A percentile compares a stretch with the other conserved stretches of the same genome.
These are phyloP conservation scores for Tenthredo livida DNA, from an alignment of 2,888 invertebrate genomes.

Conservation along the genomic window DNA sequence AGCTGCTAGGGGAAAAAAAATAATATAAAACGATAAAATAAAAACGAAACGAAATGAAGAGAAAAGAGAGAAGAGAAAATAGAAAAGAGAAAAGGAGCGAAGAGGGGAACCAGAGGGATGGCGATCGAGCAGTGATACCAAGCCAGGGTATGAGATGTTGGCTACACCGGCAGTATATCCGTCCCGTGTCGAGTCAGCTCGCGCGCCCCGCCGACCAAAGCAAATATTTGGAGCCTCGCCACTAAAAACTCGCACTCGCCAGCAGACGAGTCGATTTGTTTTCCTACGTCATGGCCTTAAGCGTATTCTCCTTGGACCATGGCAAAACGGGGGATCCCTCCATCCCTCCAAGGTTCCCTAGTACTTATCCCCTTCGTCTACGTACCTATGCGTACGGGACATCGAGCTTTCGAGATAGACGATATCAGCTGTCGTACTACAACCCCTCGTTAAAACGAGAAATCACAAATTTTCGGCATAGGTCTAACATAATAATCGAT, in stretches of 20 bases:
- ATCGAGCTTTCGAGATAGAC: not conserved
- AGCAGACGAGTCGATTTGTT: conserved; percentile 77
- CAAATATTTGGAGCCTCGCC: conserved; percentile 78
- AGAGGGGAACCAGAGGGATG: conserved; percentile 56
- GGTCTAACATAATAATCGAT: not conserved
- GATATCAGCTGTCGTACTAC: not conserved
- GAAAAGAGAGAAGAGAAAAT: conserved; percentile 23
- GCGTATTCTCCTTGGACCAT: conserved; percentile 56
- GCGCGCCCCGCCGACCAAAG: conserved; percentile 68
- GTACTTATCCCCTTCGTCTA: not conserved
- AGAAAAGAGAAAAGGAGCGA: conserved; percentile 41
- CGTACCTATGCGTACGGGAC: not conserved
- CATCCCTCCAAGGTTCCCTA: not conserved
- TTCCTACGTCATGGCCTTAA: conserved; percentile 71
- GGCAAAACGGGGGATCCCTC: not conserved
- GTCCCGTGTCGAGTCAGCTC: conserved; percentile 57
- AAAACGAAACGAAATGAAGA: conserved; percentile 15
- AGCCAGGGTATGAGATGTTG: conserved; percentile 49
- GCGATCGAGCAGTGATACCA: conserved; percentile 60
- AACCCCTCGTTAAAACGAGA: not conserved
- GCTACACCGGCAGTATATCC: conserved; percentile 56
- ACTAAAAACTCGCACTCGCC: conserved; percentile 77
- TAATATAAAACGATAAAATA: conserved; percentile 25
- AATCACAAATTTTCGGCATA: not conserved
- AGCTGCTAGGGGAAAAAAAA: conserved; percentile 13